Percentiles rank a stretch among this genome's conserved stretches.
Conservation (phyloP, 2,797 vertebrate species). For the Octomys mimax region DNA sequence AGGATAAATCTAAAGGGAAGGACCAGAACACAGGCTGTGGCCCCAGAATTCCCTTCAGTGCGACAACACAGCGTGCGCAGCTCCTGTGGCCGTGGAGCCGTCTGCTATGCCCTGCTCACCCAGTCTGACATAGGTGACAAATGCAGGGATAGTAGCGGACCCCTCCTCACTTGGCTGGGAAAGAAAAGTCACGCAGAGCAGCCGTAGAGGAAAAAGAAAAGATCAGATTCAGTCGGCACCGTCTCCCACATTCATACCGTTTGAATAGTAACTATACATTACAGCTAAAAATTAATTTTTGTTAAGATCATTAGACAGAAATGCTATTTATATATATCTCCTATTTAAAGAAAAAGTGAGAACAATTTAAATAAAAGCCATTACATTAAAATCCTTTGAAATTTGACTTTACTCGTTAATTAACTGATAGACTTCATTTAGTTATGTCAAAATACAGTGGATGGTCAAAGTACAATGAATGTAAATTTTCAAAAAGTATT, state of each 20-base stretch:
- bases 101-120: not conserved
- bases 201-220: not conserved
- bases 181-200: not conserved
- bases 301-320: constrained; percentile 46
- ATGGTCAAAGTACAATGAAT: not conserved
- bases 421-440: constrained; percentile 40
- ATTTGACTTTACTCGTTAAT: constrained; percentile 45
- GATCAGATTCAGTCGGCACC: not conserved
- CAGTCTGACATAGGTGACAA: not conserved
- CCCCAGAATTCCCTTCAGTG: not conserved
- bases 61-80: not conserved
- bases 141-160: not conserved
- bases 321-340: constrained; percentile 20
- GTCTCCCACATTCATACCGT: constrained; percentile 14
- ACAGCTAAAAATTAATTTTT: constrained; percentile 37
- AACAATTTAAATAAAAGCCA: constrained; percentile 52
- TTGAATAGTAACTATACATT: constrained; percentile 21
- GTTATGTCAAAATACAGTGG: not conserved
- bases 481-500: not conserved
- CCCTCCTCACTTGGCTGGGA: not conserved
- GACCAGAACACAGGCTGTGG: not conserved
- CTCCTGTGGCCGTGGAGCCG: not conserved
- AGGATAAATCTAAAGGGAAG: constrained; percentile 53
- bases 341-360: constrained; percentile 45
- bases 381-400: constrained; percentile 50